A percentile compares a stretch with the other conserved stretches of the same genome.
Conservation (phyloP, 1,140 invertebrate species). For the Plutomurus gul region DNA sequence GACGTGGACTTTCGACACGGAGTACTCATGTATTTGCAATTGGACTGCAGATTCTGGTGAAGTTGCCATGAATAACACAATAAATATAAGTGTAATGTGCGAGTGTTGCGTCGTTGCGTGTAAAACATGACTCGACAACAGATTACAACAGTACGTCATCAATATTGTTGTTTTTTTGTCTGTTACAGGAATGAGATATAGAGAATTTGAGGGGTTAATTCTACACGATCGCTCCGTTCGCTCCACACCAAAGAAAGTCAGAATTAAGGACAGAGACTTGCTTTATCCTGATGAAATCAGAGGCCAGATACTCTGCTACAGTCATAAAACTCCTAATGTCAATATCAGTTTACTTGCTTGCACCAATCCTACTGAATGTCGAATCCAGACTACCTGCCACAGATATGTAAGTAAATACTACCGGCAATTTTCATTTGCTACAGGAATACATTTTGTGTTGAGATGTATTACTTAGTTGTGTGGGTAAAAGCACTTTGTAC, state of each 20-base stretch:
- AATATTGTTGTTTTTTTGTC: neutral
- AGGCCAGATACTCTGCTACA: slow-evolving; percentile 33
- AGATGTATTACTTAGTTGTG: neutral
- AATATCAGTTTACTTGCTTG: slow-evolving; percentile 39
- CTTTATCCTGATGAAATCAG: neutral
- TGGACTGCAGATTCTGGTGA: neutral
- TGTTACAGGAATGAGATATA: neutral
- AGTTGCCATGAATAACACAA: too few species aligned
- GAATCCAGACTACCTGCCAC: slow-evolving; percentile 26
- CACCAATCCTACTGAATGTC: slow-evolving; percentile 36
- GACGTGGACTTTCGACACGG: slow-evolving; percentile 38
- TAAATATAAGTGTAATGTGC: too few species aligned
- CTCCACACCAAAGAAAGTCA: neutral
- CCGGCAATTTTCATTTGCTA: too few species aligned
- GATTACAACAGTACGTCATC: too few species aligned
- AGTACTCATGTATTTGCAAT: neutral
- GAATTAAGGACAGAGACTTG: neutral
- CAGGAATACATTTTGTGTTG: too few species aligned
- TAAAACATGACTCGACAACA: too few species aligned
- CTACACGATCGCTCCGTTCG: neutral
- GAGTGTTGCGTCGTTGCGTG: too few species aligned
- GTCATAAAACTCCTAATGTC: slow-evolving; percentile 11
- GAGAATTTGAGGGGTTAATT: neutral
- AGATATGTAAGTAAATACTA: slow-evolving; percentile 26
- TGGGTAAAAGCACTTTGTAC: neutral